A percentile compares a stretch with the other conserved stretches of the same genome.
These are phyloP conservation scores for Aphis craccivora DNA, from an alignment of 1,140 invertebrate species.

Conservation along the genomic window DNA sequence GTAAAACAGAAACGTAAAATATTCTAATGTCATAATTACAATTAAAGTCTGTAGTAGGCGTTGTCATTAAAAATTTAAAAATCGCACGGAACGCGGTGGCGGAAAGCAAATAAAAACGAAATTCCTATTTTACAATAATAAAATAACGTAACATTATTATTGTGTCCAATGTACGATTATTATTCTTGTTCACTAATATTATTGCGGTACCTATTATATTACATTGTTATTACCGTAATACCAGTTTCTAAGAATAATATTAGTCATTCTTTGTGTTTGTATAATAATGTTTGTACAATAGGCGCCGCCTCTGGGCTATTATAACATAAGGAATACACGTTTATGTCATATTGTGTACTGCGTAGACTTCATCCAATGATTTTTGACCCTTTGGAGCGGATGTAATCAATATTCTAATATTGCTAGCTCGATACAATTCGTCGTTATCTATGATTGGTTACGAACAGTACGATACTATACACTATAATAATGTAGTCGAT, in stretches of 20 bases:
- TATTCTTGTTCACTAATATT: background rate
- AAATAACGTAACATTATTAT: too few relatives aligned
- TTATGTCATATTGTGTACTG: background rate
- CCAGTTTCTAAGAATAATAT: background rate
- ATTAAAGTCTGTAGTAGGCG: background rate
- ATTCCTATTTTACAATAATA: background rate
- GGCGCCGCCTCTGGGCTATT: background rate
- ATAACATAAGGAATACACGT: background rate
- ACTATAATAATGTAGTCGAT: too few relatives aligned
- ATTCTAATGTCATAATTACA: background rate
- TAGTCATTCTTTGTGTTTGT: background rate
- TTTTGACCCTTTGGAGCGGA: background rate
- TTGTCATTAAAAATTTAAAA: background rate
- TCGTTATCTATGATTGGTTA: background rate
- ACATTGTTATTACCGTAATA: background rate
- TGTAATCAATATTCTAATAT: background rate
- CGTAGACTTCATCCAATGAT: background rate
- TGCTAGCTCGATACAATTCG: too few relatives aligned
- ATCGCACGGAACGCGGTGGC: background rate
- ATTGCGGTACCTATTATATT: background rate
- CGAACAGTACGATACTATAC: background rate
- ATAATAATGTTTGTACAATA: background rate
- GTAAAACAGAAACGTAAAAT: background rate
- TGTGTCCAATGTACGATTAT: background rate
- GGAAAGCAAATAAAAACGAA: background rate